Conservation (phyloP, 1,140 invertebrate genomes). For the Tetramorium parvispinum region DNA sequence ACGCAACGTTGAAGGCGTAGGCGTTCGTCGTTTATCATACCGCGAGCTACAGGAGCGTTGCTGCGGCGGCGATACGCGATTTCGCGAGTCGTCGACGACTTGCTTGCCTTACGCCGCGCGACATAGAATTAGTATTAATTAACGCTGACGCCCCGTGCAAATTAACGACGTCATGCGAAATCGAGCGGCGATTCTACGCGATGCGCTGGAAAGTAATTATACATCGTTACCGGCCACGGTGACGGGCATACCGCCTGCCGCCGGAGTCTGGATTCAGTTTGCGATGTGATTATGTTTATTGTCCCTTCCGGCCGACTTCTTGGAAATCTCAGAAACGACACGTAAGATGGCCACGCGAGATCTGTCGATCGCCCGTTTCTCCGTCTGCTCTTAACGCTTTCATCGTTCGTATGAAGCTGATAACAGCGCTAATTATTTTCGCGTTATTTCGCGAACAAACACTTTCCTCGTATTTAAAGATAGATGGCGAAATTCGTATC, state of each 20-base stretch:
- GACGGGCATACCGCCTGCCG: conserved; percentile 59
- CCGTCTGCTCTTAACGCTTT: conserved; percentile 3
- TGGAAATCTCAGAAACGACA: conserved; percentile 83
- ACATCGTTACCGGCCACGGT: conserved; percentile 81
- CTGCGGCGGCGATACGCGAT: neutral
- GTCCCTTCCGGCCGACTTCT: conserved; percentile 85
- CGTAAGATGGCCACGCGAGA: conserved; percentile 79
- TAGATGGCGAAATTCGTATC: too few relatives aligned
- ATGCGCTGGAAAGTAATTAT: conserved; percentile 84
- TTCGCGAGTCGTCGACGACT: conserved; percentile 16
- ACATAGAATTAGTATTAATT: conserved; percentile 63
- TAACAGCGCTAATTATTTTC: conserved; percentile 33
- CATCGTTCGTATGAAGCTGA: conserved; percentile 24
- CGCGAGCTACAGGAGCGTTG: neutral
- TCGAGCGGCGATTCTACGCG: conserved; percentile 78
- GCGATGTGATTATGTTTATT: conserved; percentile 85
- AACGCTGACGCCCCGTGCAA: conserved; percentile 67
- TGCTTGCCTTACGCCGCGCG: conserved; percentile 25
- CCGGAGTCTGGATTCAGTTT: conserved; percentile 81
- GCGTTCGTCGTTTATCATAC: conserved; percentile 9
- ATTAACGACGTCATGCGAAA: conserved; percentile 70
- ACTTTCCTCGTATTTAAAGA: neutral
- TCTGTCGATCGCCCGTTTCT: conserved; percentile 67
- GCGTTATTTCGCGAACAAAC: neutral
- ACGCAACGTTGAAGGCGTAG: neutral